Evolutionary conservation across 2,113 vertebrate species (phyloP).

Genomic region (Narcine bancroftii): DNA sequence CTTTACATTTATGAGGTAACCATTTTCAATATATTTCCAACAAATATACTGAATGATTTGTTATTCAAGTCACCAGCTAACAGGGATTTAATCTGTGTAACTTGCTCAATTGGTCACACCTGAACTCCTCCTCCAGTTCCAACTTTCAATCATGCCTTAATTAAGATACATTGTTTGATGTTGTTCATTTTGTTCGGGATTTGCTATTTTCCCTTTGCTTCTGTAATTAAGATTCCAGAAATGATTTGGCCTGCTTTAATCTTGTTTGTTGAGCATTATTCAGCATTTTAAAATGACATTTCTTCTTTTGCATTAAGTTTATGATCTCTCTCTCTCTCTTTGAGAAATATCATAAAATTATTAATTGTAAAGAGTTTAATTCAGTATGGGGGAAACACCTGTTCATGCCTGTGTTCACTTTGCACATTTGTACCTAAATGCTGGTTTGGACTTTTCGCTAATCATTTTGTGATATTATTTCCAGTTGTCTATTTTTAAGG

Average conservation of each 20-base stretch:
- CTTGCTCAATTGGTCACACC: neutral
- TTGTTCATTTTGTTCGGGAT: neutral
- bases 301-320: neutral
- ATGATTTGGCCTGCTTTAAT: neutral
- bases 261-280: neutral
- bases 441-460: neutral
- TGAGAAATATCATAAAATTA: neutral
- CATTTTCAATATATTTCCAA: neutral
- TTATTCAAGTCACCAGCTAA: too few species aligned
- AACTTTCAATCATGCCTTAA: neutral
- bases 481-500: neutral
- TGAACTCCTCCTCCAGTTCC: neutral
- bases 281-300: neutral
- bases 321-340: neutral
- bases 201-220: neutral
- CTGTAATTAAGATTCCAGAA: neutral
- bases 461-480: neutral
- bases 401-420: neutral
- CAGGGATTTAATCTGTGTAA: conserved; percentile 9
- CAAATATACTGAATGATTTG: neutral
- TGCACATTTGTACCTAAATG: neutral
- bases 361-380: neutral
- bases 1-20: neutral
- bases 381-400: neutral
- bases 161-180: neutral